These are phyloP conservation scores for Melanotaenia boesemani DNA, from an alignment of 2,797 vertebrate genomes.

Conservation along the genomic window DNA sequence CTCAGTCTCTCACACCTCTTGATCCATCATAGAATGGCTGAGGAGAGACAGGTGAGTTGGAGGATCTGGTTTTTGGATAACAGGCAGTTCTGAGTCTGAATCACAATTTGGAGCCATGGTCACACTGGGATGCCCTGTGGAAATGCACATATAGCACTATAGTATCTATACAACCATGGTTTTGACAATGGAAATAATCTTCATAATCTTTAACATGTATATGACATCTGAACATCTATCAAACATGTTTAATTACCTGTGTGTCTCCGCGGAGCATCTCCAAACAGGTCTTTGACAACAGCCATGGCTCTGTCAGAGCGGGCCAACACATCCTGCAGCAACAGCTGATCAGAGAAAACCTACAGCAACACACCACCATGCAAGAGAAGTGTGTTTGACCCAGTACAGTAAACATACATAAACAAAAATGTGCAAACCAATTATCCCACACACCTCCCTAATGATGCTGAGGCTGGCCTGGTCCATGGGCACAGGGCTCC, in stretches of 20 bases:
- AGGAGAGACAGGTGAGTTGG: constrained; percentile 83
- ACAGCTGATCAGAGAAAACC: constrained; percentile 92
- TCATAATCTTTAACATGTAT: background rate
- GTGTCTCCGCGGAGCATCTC: constrained; percentile 86
- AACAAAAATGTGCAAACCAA: background rate
- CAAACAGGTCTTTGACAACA: constrained; percentile 88
- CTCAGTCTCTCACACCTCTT: constrained; percentile 81
- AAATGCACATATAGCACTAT: constrained; percentile 15
- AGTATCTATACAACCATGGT: background rate
- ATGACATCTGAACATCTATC: background rate
- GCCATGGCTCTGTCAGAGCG: constrained; percentile 89
- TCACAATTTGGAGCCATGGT: constrained; percentile 89
- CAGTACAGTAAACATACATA: background rate
- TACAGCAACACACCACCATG: constrained; percentile 63
- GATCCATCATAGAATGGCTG: constrained; percentile 86
- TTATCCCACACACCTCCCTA: constrained; percentile 84
- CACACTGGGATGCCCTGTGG: constrained; percentile 90
- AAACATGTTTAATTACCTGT: constrained; percentile 80
- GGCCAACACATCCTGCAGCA: constrained; percentile 88
- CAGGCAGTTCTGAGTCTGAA: constrained; percentile 78
- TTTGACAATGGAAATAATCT: background rate
- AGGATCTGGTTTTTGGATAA: constrained; percentile 82
- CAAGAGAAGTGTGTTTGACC: background rate
- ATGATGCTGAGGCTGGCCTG: constrained; percentile 86
- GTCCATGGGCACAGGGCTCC: constrained; percentile 79